phyloP scores from a whole-genome alignment of 2,888 invertebrate genomes.

The Agrilus mali region DNA sequence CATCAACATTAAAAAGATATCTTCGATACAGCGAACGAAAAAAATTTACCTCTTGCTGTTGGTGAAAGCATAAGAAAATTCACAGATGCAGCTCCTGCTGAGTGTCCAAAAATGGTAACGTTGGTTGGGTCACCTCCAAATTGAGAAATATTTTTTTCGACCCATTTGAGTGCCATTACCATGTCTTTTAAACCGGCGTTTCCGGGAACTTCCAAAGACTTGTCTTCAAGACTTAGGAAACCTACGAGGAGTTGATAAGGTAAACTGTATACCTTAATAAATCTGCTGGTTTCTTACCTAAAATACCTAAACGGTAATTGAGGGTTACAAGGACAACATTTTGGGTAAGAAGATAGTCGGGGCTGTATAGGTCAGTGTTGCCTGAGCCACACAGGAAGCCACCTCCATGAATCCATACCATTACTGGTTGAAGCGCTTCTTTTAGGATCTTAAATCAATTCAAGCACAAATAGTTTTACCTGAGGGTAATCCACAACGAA shows the following conservation, averaged over 20 bases:
- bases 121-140: conserved; percentile 5
- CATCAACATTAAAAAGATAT: too few relatives aligned
- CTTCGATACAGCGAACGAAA: too few relatives aligned
- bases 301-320: conserved; percentile 29
- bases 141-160: not conserved
- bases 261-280: not conserved
- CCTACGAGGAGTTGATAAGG: not conserved
- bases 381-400: conserved; percentile 28
- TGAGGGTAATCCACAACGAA: too few relatives aligned
- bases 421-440: conserved; percentile 17
- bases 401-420: conserved; percentile 35
- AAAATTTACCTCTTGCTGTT: not conserved
- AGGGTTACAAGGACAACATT: conserved; percentile 29
- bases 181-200: too few relatives aligned
- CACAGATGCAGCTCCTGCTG: too few relatives aligned
- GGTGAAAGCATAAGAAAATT: too few relatives aligned
- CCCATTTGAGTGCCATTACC: too few relatives aligned
- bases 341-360: conserved; percentile 28
- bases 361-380: conserved; percentile 24
- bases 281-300: conserved; percentile 19
- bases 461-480: too few relatives aligned
- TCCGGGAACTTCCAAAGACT: too few relatives aligned
- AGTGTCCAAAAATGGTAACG: not conserved
- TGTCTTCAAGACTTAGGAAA: too few relatives aligned
- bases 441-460: too few relatives aligned